phyloP scores from a whole-genome alignment of 2,888 invertebrate species.

The Nycteola revayana region DNA sequence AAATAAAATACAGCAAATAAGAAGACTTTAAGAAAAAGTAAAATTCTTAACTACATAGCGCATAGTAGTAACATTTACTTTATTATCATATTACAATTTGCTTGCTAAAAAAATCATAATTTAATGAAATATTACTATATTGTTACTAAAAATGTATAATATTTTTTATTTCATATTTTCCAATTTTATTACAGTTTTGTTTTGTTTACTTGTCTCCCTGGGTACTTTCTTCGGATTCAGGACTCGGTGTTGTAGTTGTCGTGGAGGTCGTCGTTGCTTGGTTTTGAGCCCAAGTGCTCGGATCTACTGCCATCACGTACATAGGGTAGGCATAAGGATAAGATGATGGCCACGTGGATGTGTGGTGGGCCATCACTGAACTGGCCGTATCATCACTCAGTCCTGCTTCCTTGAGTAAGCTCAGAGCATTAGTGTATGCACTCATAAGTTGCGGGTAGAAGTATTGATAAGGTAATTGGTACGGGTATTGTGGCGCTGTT shows the following conservation, averaged over 20 bases:
- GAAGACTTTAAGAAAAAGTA: too few species aligned
- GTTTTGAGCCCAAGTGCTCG: slow-evolving; percentile 53
- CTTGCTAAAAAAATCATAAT: too few species aligned
- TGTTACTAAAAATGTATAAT: too few species aligned
- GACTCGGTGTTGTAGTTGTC: slow-evolving; percentile 24
- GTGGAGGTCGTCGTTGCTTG: slow-evolving; percentile 39
- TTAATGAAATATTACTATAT: too few species aligned
- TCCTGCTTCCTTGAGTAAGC: slow-evolving; percentile 51
- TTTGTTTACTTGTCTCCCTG: too few species aligned
- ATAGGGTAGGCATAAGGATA: slow-evolving; percentile 57
- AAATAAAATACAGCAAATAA: too few species aligned
- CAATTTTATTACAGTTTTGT: too few species aligned
- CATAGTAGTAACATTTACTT: too few species aligned
- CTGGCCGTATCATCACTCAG: slow-evolving; percentile 46
- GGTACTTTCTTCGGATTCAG: slow-evolving; percentile 22
- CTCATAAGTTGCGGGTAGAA: slow-evolving; percentile 69
- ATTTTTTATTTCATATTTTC: slow-evolving; percentile 8
- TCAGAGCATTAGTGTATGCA: slow-evolving; percentile 57
- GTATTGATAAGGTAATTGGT: slow-evolving; percentile 47
- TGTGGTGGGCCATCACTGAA: slow-evolving; percentile 37
- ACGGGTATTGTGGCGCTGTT: slow-evolving; percentile 44
- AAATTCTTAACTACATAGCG: too few species aligned
- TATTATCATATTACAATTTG: too few species aligned
- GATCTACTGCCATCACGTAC: slow-evolving; percentile 63
- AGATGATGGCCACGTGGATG: slow-evolving; percentile 51